phyloP scores from a whole-genome alignment of 35 echinoderm and acorn worm species.

The Lytechinus variegatus region DNA sequence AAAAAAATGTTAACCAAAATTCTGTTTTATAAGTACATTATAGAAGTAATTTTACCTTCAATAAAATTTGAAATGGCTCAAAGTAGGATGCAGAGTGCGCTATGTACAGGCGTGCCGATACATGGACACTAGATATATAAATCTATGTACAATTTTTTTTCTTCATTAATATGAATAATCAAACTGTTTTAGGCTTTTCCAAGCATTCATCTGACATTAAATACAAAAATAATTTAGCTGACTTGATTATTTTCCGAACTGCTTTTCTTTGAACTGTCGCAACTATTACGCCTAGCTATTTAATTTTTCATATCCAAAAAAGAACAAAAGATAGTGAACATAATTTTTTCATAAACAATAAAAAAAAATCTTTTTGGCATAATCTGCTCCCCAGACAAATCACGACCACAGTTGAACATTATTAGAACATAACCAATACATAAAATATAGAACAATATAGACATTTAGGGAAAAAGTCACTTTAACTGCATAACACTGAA shows the following conservation, averaged over 20 bases:
- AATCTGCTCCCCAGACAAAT: background rate
- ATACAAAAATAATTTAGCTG: constrained; percentile 52
- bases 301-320: background rate
- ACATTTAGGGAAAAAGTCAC: background rate
- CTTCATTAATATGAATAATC: background rate
- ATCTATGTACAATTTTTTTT: constrained; percentile 34
- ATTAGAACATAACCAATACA: background rate
- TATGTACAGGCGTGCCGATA: constrained; percentile 42
- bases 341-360: background rate
- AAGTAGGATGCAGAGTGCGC: background rate
- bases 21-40: constrained; percentile 30
- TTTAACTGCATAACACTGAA: background rate
- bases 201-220: constrained; percentile 6
- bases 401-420: background rate
- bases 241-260: background rate
- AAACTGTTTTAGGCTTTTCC: constrained; percentile 3
- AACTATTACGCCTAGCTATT: background rate
- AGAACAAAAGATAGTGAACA: background rate
- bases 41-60: constrained; percentile 39
- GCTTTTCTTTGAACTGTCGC: background rate
- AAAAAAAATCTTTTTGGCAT: background rate
- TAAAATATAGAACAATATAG: background rate
- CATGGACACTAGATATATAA: constrained; percentile 21
- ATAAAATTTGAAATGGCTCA: constrained; percentile 52
- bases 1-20: constrained; percentile 42